Conservation (phyloP, 1,140 invertebrate species). For the Drosophila santomea region DNA sequence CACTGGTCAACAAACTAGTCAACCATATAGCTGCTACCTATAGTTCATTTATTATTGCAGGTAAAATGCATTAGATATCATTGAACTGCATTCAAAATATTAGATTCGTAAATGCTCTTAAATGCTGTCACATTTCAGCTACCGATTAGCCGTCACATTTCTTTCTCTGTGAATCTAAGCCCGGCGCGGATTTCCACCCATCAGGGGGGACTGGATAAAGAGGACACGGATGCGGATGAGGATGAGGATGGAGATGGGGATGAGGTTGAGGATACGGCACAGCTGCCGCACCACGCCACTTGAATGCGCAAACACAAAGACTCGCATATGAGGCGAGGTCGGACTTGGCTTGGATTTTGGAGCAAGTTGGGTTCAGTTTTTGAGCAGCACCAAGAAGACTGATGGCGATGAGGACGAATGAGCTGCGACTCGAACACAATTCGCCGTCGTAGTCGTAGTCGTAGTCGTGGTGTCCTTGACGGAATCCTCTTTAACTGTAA, state of each 20-base stretch:
- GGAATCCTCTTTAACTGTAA: constrained; percentile 66
- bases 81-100: not conserved
- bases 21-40: too few relatives aligned
- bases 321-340: constrained; percentile 62
- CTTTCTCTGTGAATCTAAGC: constrained; percentile 19
- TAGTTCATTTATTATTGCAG: too few relatives aligned
- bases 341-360: constrained; percentile 26
- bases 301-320: constrained; percentile 81
- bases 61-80: not conserved
- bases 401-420: constrained; percentile 51
- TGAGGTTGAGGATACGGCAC: constrained; percentile 19
- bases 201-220: constrained; percentile 18
- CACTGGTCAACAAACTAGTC: not conserved
- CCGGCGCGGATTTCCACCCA: not conserved
- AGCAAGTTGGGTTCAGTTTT: not conserved
- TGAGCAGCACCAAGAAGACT: constrained; percentile 34
- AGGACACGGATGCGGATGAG: constrained; percentile 36
- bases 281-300: constrained; percentile 64
- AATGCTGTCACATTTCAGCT: too few relatives aligned
- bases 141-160: not conserved
- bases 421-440: constrained; percentile 39
- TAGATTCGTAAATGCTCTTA: not conserved
- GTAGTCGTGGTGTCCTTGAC: constrained; percentile 55
- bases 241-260: constrained; percentile 13
- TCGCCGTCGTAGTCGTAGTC: constrained; percentile 25